Evolutionary conservation across 2,797 vertebrate genomes (phyloP).

Genomic region (Columba guinea): DNA sequence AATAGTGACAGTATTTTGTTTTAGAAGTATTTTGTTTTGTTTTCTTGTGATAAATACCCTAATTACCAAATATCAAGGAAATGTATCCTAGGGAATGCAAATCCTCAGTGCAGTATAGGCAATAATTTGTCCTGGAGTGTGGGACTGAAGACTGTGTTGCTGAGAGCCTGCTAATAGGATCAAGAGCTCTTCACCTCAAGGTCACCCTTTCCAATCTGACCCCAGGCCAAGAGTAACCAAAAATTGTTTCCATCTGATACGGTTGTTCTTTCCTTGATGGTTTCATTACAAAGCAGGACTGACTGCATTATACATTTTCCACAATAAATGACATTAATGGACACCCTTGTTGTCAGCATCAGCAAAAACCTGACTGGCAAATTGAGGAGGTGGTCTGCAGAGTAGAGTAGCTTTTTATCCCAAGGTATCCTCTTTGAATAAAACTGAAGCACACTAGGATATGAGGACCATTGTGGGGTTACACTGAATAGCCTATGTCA

Average conservation of each 20-base stretch:
- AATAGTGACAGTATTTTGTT: not conserved
- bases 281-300: not conserved
- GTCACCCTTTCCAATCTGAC: not conserved
- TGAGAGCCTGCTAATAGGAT: not conserved
- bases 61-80: not conserved
- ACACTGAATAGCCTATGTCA: not conserved
- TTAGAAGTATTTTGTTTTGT: not conserved
- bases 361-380: not conserved
- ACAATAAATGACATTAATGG: not conserved
- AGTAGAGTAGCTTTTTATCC: not conserved
- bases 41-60: not conserved
- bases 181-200: not conserved
- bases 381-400: not conserved
- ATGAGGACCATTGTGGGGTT: not conserved
- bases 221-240: not conserved
- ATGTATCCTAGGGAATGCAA: not conserved
- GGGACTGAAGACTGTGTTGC: not conserved
- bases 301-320: not conserved
- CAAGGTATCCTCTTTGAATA: not conserved
- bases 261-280: not conserved
- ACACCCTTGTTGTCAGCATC: not conserved
- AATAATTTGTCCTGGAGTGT: not conserved
- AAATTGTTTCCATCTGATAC: constrained; percentile 9
- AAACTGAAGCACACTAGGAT: not conserved
- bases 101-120: not conserved